phyloP scores from a whole-genome alignment of 2,113 vertebrate species.

The Microcebus griseorufus region DNA sequence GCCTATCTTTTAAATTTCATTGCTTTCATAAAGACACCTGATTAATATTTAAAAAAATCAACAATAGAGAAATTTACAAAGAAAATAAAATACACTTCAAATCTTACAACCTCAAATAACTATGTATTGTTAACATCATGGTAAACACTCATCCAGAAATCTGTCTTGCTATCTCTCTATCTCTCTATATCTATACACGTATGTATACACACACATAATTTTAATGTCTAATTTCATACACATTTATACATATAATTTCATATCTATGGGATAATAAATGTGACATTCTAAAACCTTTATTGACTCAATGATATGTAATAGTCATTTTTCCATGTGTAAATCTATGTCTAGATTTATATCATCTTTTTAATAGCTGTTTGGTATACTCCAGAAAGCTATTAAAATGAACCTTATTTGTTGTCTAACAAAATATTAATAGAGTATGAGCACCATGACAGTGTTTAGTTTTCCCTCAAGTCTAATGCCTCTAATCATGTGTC shows the following conservation, averaged over 20 bases:
- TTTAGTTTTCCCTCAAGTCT: not conserved
- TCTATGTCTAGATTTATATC: not conserved
- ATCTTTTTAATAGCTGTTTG: not conserved
- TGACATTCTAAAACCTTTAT: not conserved
- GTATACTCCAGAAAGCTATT: not conserved
- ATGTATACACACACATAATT: too few species aligned
- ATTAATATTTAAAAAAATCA: not conserved
- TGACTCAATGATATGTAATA: not conserved
- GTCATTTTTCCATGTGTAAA: not conserved
- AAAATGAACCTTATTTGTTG: not conserved
- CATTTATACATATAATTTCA: not conserved
- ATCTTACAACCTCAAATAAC: not conserved
- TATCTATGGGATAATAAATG: not conserved
- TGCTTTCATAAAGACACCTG: not conserved
- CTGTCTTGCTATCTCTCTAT: not conserved
- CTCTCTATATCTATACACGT: not conserved
- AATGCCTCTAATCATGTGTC: not conserved
- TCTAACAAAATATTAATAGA: conserved; percentile 9
- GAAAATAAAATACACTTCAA: not conserved
- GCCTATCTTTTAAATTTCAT: not conserved
- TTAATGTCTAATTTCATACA: not conserved
- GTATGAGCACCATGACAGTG: not conserved
- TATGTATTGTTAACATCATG: not conserved
- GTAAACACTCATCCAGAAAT: not conserved
- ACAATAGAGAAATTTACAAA: not conserved